Conservation (phyloP, 2,797 vertebrate genomes). For the Melopsittacus undulatus region DNA sequence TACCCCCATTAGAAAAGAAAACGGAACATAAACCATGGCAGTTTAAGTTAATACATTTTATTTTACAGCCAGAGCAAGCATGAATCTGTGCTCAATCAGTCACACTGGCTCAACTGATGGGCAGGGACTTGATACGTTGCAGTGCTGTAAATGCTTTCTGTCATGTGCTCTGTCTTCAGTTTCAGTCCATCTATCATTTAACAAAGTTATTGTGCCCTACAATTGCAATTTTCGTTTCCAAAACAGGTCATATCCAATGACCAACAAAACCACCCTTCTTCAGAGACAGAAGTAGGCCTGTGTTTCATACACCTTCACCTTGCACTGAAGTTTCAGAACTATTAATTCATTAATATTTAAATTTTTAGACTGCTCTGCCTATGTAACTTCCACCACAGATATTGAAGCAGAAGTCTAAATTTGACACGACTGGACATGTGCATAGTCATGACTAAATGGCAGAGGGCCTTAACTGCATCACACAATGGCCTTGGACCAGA, state of each 20-base stretch:
- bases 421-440: background rate
- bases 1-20: constrained; percentile 5
- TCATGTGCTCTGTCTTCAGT: background rate
- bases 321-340: background rate
- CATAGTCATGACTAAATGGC: rapidly evolving
- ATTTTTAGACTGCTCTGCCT: background rate
- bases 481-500: background rate
- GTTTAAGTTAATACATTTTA: constrained; percentile 37
- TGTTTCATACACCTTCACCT: background rate
- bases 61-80: background rate
- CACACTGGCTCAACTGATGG: background rate
- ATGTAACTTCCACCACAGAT: background rate
- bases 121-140: background rate
- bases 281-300: background rate
- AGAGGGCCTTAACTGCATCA: background rate
- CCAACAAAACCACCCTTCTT: background rate
- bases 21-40: constrained; percentile 6
- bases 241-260: background rate
- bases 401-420: background rate
- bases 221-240: background rate
- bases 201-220: background rate
- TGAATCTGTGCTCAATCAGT: background rate
- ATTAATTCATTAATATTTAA: background rate
- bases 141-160: background rate
- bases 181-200: background rate